phyloP scores from a whole-genome alignment of 2,797 vertebrate species.

The Schizothorax lantsangensis region DNA sequence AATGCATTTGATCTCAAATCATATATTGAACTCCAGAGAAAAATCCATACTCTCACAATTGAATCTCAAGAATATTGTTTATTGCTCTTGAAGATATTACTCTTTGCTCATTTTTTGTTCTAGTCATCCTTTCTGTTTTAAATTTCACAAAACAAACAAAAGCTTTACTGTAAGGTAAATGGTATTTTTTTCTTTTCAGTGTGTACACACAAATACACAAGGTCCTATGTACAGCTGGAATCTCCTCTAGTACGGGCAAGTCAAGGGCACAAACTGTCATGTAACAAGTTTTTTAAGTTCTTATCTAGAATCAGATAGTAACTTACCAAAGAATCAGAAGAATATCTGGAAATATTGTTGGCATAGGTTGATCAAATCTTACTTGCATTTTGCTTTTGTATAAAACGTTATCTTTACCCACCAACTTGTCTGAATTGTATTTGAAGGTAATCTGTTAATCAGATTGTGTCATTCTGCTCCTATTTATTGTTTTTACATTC shows the following conservation, averaged over 20 bases:
- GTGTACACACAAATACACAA: constrained; percentile 79
- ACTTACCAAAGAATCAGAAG: neutral
- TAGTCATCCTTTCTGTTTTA: constrained; percentile 72
- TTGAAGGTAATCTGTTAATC: constrained; percentile 25
- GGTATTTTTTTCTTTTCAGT: constrained; percentile 66
- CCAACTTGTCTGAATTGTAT: neutral
- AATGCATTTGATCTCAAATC: constrained; percentile 40
- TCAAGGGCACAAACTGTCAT: constrained; percentile 53
- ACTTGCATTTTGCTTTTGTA: neutral
- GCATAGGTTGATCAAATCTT: neutral
- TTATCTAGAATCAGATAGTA: constrained; percentile 36
- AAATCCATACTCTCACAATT: constrained; percentile 59
- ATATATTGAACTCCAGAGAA: constrained; percentile 32
- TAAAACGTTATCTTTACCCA: neutral
- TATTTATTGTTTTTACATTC: constrained; percentile 49
- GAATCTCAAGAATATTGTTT: constrained; percentile 84
- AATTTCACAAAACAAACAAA: constrained; percentile 83
- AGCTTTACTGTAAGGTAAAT: constrained; percentile 76
- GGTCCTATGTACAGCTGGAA: constrained; percentile 80
- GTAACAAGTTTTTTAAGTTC: constrained; percentile 12
- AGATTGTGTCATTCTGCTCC: constrained; percentile 56
- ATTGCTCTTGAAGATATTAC: constrained; percentile 86
- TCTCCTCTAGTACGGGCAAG: constrained; percentile 67
- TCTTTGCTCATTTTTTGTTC: constrained; percentile 75
- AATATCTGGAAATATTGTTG: constrained; percentile 16